Base-by-base conservation (phyloP, 2,797 vertebrate species). In the Alcedo quadribrachys region DNA sequence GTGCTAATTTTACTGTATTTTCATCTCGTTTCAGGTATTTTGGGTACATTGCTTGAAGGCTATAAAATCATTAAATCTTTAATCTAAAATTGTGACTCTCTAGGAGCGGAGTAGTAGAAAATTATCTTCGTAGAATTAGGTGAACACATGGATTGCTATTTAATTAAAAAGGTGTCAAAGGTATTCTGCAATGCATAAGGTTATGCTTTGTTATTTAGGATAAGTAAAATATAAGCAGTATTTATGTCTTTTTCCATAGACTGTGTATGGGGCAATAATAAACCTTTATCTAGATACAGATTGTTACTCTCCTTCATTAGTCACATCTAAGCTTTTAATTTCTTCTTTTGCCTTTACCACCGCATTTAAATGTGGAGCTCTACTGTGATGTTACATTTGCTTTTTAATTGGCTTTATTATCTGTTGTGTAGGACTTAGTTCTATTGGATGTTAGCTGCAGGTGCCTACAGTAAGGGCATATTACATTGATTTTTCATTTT, bases 401-500 rank as follows among this genome's bases (percentile, higher is more conserved):
- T 89, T 90, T 95, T 91, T 94, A 95, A 91, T 92, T 93, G 84
- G 55, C 76, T 94, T 90, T 92, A 93, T 92, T 93, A 92, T 85
- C 85, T 87, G 4, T 93, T 83, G 62, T 85, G 45, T 83, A 60
- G 66, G 60, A 80, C 76, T 90, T 87, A 89, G 8, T 85, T 77
- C 51, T 83, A 55, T 75, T 95, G 94, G 76, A 57, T 83, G 55
- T 30, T 92, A 66, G 82, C 73, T 79, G 69, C 89, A 92, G 87
- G 76, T 95, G 85, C 27, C 66, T 89, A 43, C 69, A 71, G 82
- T 74, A 89, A 77, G 87, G 69, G 69, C 87, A 81, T 67, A 96
- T 94, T 90, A 40, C 54, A 93, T 91, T 79, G 92, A 92, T 93
- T 96, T 95, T 94, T 92, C 87, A 89, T 93, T 94, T 92, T 90